Evolutionary conservation across 2,888 invertebrate species (phyloP).

Genomic region (Melipona beecheii): DNA sequence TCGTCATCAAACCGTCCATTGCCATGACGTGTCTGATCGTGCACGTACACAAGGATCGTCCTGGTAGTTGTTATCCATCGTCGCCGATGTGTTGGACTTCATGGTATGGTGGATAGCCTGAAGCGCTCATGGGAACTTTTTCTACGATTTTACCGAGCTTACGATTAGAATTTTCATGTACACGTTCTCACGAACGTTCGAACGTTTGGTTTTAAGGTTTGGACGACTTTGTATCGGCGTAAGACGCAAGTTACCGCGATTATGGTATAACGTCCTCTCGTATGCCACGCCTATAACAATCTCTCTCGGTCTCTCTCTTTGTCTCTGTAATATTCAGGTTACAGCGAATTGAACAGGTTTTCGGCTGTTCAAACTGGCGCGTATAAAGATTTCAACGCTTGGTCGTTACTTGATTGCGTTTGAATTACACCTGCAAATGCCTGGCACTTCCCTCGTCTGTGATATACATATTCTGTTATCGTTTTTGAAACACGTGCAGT

Average conservation of each 20-base stretch:
- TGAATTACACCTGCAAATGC: not conserved
- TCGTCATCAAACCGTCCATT: slow-evolving; percentile 37
- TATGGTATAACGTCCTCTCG: not conserved
- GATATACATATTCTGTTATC: not conserved
- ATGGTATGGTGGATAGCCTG: slow-evolving; percentile 24
- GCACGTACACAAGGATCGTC: slow-evolving; percentile 39
- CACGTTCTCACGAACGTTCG: not conserved
- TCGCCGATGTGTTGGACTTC: slow-evolving; percentile 7
- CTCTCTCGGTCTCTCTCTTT: slow-evolving; percentile 24
- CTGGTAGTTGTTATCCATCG: slow-evolving; percentile 26
- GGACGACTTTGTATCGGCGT: not conserved
- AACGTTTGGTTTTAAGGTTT: not conserved
- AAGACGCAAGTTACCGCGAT: not conserved
- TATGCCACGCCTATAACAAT: slow-evolving; percentile 47
- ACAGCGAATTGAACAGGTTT: slow-evolving; percentile 38
- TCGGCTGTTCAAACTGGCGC: slow-evolving; percentile 17
- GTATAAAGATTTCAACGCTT: slow-evolving; percentile 43
- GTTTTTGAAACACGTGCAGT: not conserved
- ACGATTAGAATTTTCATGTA: not conserved
- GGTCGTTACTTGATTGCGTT: not conserved
- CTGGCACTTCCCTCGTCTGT: not conserved
- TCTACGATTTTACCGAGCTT: not conserved
- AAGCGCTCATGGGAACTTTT: slow-evolving; percentile 28
- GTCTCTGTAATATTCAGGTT: slow-evolving; percentile 2
- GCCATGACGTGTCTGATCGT: slow-evolving; percentile 56